Conservation (phyloP, 2,797 vertebrate genomes). For the Rachycentron canadum region DNA sequence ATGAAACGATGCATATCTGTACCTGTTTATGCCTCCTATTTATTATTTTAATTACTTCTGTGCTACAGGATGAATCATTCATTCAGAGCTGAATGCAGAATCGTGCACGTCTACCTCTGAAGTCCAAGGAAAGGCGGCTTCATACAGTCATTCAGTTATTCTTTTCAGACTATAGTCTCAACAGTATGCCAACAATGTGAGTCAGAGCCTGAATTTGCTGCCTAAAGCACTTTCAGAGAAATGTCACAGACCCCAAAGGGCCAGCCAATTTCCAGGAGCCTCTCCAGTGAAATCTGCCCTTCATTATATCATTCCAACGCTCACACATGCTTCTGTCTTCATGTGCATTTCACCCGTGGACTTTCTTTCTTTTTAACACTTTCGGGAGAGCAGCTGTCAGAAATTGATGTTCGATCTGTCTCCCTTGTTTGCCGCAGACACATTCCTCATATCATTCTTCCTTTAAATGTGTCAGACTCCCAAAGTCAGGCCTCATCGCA, state of each 20-base stretch:
- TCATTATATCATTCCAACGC: slow-evolving; percentile 54
- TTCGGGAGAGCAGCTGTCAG: slow-evolving; percentile 47
- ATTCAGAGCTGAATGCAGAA: not conserved
- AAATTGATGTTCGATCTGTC: slow-evolving; percentile 54
- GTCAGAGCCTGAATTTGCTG: slow-evolving; percentile 60
- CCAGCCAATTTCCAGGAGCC: slow-evolving; percentile 64
- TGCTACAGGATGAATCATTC: not conserved
- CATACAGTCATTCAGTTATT: slow-evolving; percentile 25
- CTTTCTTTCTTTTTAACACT: slow-evolving; percentile 55
- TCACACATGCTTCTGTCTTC: slow-evolving; percentile 4
- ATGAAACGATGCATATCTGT: not conserved
- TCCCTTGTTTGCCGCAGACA: slow-evolving; percentile 44
- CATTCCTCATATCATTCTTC: slow-evolving; percentile 48
- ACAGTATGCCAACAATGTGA: slow-evolving; percentile 56
- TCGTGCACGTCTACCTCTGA: not conserved
- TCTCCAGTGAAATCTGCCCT: slow-evolving; percentile 67
- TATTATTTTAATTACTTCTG: not conserved
- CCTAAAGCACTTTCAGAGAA: slow-evolving; percentile 72
- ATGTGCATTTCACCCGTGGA: slow-evolving; percentile 37
- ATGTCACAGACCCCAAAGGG: slow-evolving; percentile 70
- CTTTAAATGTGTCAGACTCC: slow-evolving; percentile 49
- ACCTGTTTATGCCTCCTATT: not conserved
- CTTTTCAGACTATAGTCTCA: slow-evolving; percentile 28
- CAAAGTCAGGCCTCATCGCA: slow-evolving; percentile 52
- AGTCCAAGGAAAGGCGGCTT: slow-evolving; percentile 7